Base-by-base conservation (phyloP, 1,140 invertebrate genomes). In the Lordiphosa collinella region DNA sequence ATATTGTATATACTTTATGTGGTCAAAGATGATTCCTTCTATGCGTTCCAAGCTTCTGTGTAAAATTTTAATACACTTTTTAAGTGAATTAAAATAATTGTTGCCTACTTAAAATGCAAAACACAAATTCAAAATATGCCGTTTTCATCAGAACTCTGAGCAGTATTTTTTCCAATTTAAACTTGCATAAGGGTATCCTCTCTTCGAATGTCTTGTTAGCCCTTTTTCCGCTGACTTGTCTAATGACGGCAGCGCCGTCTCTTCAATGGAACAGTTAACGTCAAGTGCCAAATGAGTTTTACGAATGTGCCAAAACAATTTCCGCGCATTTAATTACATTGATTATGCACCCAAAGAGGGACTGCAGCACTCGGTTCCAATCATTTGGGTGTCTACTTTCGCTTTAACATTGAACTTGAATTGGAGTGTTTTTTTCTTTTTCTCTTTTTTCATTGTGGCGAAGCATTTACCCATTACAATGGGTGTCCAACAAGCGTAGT, bases 251-350 rank as follows among this genome's bases (percentile, higher is more conserved):
- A 46, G 49, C 62, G 63, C 63, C 62, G 63, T 46, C 37, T 25
- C 62, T 43, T 49, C 44, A 65, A 66, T 65, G 61, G 25, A 65
- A 66, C 61, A 43, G 62, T 66, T 68, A 36, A 68, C 61, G 46
- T 54, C 40, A 51, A 67, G 57, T 41, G 37, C 43, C 54, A 68
- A 78, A 72, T 78, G 67, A 59, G 65, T 68, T 78, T 69, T 76
- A 38, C 40, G 54, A 29, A 14, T 55, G 67, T 67, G 43, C 56
- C 48, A 65, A 65, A 79, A 59, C 70, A 70, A 82, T 68, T 80
- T 82, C 66, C 66, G 61, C 66, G 61, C 71, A 67, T 82, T 72
- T 80, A 71, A 82, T 82, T 82, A 75, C 61, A 59, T 74, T 80
- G 70, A 80, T 79, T 69, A 80, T 56, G 65, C 56, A 60, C 36